A percentile compares a stretch with the other conserved stretches of the same genome.
phyloP scores from a whole-genome alignment of 1,140 invertebrate species.

The Bombus fervidus region DNA sequence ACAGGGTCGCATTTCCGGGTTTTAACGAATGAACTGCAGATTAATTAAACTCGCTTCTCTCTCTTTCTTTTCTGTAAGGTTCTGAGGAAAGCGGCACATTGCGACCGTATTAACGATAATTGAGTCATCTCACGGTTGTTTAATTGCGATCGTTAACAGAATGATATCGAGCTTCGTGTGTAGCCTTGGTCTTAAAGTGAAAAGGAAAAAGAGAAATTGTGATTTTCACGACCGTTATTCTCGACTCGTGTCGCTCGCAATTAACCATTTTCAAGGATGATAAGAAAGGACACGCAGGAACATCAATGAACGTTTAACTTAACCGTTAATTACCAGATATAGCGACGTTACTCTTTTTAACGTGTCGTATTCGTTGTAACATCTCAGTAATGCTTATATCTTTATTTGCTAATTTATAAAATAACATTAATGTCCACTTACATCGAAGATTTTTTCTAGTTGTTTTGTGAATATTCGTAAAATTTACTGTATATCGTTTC shows the following conservation, averaged over 20 bases:
- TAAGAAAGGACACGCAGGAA: not conserved
- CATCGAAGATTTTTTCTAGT: not conserved
- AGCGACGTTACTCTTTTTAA: not conserved
- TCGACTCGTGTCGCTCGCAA: not conserved
- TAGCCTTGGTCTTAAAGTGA: not conserved
- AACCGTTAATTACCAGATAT: constrained; percentile 24
- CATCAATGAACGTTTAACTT: constrained; percentile 19
- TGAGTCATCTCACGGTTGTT: constrained; percentile 62
- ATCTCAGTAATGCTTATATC: not conserved
- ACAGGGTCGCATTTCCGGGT: constrained; percentile 68
- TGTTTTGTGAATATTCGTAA: not conserved
- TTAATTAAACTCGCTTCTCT: constrained; percentile 66
- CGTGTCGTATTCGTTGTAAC: not conserved
- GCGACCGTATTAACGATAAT: constrained; percentile 65
- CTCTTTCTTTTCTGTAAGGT: constrained; percentile 3
- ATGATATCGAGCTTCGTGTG: constrained; percentile 33
- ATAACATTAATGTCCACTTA: no score
- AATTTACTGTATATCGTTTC: no score
- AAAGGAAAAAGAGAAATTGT: not conserved
- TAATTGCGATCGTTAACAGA: constrained; percentile 61
- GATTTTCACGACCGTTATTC: not conserved
- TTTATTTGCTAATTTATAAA: not conserved
- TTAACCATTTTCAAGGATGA: not conserved
- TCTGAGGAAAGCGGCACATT: constrained; percentile 28
- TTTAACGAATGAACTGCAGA: constrained; percentile 70